Evolutionary conservation across 2,113 vertebrate genomes (phyloP).

Genomic region (Phalacrocorax brasilianus): DNA sequence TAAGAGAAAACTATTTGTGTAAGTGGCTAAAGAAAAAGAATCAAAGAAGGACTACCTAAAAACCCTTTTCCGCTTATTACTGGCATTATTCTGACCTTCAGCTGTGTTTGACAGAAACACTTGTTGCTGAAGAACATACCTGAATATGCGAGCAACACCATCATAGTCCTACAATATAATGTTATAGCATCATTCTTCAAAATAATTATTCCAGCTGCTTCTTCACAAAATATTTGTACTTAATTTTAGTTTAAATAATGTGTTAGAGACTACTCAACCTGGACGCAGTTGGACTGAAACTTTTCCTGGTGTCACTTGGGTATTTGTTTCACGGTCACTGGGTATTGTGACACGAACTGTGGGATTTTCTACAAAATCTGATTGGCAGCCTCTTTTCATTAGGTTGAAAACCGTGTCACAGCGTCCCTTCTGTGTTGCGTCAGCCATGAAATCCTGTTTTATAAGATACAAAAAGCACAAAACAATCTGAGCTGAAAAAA

Average conservation of each 20-base stretch:
- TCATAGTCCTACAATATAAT: not conserved
- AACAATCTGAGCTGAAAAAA: conserved; percentile 37
- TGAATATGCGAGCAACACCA: not conserved
- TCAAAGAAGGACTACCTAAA: not conserved
- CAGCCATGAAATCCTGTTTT: conserved; percentile 87
- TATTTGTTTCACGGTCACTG: conserved; percentile 75
- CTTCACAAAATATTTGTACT: not conserved
- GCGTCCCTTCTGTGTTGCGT: conserved; percentile 77
- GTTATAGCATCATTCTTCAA: not conserved
- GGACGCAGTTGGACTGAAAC: conserved; percentile 84
- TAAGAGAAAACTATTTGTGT: not conserved
- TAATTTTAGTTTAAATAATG: not conserved
- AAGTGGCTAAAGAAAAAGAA: not conserved
- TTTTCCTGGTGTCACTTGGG: conserved; percentile 89
- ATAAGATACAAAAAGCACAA: conserved; percentile 62
- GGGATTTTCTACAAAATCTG: conserved; percentile 84
- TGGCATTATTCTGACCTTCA: not conserved
- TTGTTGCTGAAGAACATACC: not conserved
- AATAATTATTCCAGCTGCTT: not conserved
- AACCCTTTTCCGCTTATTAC: not conserved
- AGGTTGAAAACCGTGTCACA: conserved; percentile 87
- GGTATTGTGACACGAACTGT: conserved; percentile 76
- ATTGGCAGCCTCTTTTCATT: conserved; percentile 83
- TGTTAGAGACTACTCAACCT: conserved; percentile 78
- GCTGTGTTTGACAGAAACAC: not conserved